phyloP scores from a whole-genome alignment of 2,888 invertebrate species.

The Morpho achilles region DNA sequence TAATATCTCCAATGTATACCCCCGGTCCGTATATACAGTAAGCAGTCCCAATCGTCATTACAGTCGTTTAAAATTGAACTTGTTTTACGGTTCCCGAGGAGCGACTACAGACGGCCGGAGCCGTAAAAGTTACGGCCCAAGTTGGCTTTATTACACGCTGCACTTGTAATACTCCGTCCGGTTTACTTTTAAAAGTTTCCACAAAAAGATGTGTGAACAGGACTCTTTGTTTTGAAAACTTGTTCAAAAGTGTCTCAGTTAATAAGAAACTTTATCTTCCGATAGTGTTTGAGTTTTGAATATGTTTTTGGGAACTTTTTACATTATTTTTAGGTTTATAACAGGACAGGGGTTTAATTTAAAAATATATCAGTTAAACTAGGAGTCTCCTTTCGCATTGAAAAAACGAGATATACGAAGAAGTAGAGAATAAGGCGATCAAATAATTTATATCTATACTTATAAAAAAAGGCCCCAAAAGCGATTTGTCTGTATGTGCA shows the following conservation, averaged over 20 bases:
- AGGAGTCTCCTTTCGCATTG: no score
- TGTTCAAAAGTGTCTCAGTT: conserved; percentile 3
- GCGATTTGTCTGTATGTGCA: no score
- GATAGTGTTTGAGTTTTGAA: conserved; percentile 1
- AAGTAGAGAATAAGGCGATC: no score
- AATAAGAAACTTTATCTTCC: conserved; percentile 7
- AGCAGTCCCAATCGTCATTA: conserved; percentile 8
- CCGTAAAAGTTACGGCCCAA: conserved; percentile 22
- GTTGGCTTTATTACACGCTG: conserved; percentile 21
- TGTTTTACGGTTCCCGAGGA: conserved; percentile 10
- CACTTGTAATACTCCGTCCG: conserved; percentile 10
- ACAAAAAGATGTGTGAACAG: conserved; percentile 9
- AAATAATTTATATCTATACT: no score
- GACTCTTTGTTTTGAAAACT: conserved; percentile 3
- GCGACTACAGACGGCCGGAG: conserved; percentile 11
- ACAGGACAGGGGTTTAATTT: no score
- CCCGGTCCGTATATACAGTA: neutral
- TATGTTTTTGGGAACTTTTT: neutral
- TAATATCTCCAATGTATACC: no score
- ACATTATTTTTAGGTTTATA: no score
- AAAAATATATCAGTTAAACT: no score
- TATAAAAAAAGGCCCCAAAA: no score
- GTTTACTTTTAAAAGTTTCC: conserved; percentile 16
- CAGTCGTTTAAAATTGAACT: conserved; percentile 20
- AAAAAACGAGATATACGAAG: no score